These are phyloP conservation scores for Cephus runcator DNA, from an alignment of 2,888 invertebrate species.

Conservation along the genomic window DNA sequence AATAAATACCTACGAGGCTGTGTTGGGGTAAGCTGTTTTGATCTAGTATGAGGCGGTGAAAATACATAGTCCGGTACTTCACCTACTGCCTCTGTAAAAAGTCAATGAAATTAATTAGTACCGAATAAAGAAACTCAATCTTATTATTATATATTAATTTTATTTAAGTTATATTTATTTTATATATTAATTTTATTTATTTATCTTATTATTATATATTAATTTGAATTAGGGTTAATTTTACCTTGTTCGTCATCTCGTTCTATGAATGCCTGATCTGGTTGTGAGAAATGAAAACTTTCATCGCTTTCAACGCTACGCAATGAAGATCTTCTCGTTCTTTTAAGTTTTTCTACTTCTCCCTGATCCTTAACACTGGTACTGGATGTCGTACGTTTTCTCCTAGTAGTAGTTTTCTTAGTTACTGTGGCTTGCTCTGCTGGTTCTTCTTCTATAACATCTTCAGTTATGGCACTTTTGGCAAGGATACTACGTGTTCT, in stretches of 20 bases:
- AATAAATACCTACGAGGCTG: conserved; percentile 49
- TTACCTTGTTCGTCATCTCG: conserved; percentile 36
- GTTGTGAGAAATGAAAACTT: conserved; percentile 43
- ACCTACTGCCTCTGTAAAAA: conserved; percentile 37
- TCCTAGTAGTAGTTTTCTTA: conserved; percentile 26
- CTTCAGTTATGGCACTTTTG: conserved; percentile 30
- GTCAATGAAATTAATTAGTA: neutral
- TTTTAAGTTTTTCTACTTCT: conserved; percentile 27
- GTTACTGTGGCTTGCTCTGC: conserved; percentile 17
- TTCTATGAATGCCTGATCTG: conserved; percentile 34
- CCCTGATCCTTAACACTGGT: conserved; percentile 17
- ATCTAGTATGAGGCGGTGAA: conserved; percentile 51
- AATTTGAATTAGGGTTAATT: no score
- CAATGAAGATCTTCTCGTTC: conserved; percentile 33
- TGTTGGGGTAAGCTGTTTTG: conserved; percentile 28
- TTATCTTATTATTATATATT: neutral
- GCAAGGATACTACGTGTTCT: conserved; percentile 35
- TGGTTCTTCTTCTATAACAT: conserved; percentile 37
- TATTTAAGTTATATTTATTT: no score
- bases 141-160: neutral
- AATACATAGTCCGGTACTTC: conserved; percentile 47
- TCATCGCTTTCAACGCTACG: conserved; percentile 28
- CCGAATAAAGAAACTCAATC: neutral
- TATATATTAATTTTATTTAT: no score
- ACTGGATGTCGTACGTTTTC: conserved; percentile 37